Base-by-base conservation (phyloP, 2,888 invertebrate species). In the Volucella zonaria region DNA sequence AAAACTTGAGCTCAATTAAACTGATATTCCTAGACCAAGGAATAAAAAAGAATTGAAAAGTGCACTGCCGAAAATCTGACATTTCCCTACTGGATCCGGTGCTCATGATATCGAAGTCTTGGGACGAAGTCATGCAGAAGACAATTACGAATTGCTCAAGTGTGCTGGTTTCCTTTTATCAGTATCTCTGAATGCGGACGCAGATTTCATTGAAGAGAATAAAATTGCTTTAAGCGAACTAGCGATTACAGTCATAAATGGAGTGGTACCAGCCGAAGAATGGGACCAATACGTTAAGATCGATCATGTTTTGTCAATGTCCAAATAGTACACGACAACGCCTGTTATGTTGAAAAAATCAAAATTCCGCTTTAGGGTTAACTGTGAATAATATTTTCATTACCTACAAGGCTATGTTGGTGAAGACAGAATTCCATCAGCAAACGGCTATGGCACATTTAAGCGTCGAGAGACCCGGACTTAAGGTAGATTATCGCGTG, bases 1-100 rank as follows among this genome's bases (percentile, higher is more conserved):
- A 61, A 10, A 61, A 43, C n/a, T 43, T 61, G 10, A 42, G 11
- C 1, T 42, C 42, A 3, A 61, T 61, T 43, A 61, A 61, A 61
- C 14, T 61, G 61, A 43, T 61, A 61, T 61, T 61, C 12, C n/a
- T 61, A 6, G 45, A 45, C 45, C 45, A 45, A 12, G 45, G 0
- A 45, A 12, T 10, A 12, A 45, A 3, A 45, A 45, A 45, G 12
- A 45, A 45, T 12, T 23, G 1, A 23, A 23, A 23, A 31, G 31
- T 31, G 31, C 31, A 6, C 45, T 45, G 4, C 11, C 12, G 0
- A 12, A 45, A 45, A 45, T 45, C 10, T 10, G 45, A 45, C 12
- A 11, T 45, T 45, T 45, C 45, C 3, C 2, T 45, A 45, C 11
- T 45, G 6, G 45, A 45, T 45, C 11, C 11, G 12, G 18, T 23